These are phyloP conservation scores for Xerus rutilus DNA, from an alignment of 2,797 vertebrate genomes.

Conservation along the genomic window DNA sequence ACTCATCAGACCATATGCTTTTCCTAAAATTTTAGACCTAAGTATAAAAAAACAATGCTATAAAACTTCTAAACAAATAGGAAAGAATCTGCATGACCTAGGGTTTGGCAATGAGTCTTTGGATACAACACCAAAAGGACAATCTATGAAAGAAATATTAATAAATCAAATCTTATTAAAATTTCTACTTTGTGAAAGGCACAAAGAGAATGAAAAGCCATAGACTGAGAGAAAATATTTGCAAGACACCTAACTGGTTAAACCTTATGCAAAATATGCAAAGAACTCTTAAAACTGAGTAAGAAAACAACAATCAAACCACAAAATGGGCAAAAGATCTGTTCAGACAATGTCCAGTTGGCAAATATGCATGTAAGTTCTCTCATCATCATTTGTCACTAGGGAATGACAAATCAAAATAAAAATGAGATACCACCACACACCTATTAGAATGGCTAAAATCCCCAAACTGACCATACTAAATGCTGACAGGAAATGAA, in stretches of 20 bases:
- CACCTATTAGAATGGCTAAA: not conserved
- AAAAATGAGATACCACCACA: not conserved
- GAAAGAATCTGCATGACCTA: not conserved
- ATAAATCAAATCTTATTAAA: not conserved
- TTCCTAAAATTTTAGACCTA: not conserved
- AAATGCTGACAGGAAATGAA: not conserved
- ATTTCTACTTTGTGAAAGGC: not conserved
- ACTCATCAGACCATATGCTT: not conserved
- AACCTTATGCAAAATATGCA: not conserved
- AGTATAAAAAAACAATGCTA: not conserved
- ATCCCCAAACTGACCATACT: not conserved
- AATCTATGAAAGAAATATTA: not conserved
- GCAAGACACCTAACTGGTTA: slow-evolving; percentile 2
- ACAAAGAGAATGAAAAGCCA: slow-evolving; percentile 25
- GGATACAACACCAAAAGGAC: not conserved
- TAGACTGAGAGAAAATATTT: slow-evolving; percentile 21
- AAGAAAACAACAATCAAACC: not conserved
- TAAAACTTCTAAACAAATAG: not conserved
- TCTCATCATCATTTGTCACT: not conserved
- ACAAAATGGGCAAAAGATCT: slow-evolving; percentile 18
- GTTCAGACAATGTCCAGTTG: not conserved
- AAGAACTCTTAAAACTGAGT: slow-evolving; percentile 9
- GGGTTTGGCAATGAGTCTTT: not conserved
- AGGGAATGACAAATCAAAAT: not conserved
- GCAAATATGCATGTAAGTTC: not conserved